Evolutionary conservation across 1,140 invertebrate species (phyloP), one percentile per base, ranked within the genome.

Genomic region (Coenobita brevimanus): DNA sequence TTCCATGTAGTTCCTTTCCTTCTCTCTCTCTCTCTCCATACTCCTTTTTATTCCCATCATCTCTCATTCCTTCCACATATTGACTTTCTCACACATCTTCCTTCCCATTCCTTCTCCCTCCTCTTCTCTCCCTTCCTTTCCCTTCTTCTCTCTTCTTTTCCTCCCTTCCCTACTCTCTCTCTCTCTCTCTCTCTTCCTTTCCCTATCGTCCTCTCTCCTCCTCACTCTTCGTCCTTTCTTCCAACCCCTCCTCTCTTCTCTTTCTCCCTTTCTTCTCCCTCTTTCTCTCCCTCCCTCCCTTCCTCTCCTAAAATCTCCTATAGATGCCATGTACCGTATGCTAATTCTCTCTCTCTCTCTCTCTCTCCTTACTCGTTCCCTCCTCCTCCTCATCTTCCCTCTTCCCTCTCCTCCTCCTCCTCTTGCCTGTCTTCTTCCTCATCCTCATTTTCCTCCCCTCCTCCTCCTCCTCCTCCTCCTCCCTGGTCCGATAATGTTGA

Each of bases 331-430:
- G 24, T 4, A 30, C 69, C 33, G 24, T 15, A 27, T 3, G 17
- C 36, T 76, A 10, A 21, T 38, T 43, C 50, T n/a, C 2, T 27
- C 3, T 3, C 27, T 62, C 60, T n/a, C n/a, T 71, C 67, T 71
- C 67, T 71, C 67, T 71, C 67, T 71, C 67, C n/a, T n/a, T n/a
- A n/a, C n/a, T n/a, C n/a, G n/a, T n/a, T n/a, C 36, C 67, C 36
- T 27, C 30, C 67, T 71, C 67, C 30, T 36, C 36, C 67, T 33
- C 30, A 2, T 27, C 67, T 27, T 71, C 67, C 36, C 67, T 71
- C 67, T 71, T 2, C 30, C 67, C 30, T 27, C 30, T 27, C 30
- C 6, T 15, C 30, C 27, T 33, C 8, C 21, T 33, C 1, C 27
- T 27, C 30, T 27, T 15, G 17, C 67, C 36, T 27, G 15, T 36